These are phyloP conservation scores for Trissolcus japonicus DNA, from an alignment of 2,888 invertebrate species.

Conservation along the genomic window DNA sequence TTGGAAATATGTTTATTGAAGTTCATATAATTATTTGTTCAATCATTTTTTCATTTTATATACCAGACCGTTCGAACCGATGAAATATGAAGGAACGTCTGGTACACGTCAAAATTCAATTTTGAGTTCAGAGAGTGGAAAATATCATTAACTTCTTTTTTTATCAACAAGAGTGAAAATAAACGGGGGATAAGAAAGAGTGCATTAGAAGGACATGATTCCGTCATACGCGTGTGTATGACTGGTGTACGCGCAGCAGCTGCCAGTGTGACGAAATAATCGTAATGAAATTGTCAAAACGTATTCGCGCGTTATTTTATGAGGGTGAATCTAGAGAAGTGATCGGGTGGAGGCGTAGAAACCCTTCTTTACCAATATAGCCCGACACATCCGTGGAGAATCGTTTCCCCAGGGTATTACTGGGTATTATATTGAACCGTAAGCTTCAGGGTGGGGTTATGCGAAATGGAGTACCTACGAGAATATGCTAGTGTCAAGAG, in stretches of 20 bases:
- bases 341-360: conserved; percentile 60
- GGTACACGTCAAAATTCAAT: too few species aligned
- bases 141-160: too few species aligned
- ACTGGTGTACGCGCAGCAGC: conserved; percentile 65
- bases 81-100: too few species aligned
- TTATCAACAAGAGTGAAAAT: too few species aligned
- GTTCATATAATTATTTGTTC: too few species aligned
- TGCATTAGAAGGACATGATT: conserved; percentile 22
- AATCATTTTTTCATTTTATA: too few species aligned
- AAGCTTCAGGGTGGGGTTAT: conserved; percentile 64
- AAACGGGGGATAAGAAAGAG: not conserved
- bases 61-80: too few species aligned
- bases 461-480: conserved; percentile 68
- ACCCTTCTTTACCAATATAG: conserved; percentile 69
- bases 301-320: conserved; percentile 74
- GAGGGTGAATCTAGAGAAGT: conserved; percentile 66
- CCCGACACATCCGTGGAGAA: conserved; percentile 71
- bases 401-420: conserved; percentile 73
- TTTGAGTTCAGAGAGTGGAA: too few species aligned
- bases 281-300: conserved; percentile 76
- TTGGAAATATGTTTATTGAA: too few species aligned
- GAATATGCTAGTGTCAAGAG: conserved; percentile 70
- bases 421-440: conserved; percentile 71
- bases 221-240: conserved; percentile 24
- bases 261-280: conserved; percentile 72